Base-by-base conservation (phyloP, 2,113 vertebrate genomes). In the Gorilla gorilla region DNA sequence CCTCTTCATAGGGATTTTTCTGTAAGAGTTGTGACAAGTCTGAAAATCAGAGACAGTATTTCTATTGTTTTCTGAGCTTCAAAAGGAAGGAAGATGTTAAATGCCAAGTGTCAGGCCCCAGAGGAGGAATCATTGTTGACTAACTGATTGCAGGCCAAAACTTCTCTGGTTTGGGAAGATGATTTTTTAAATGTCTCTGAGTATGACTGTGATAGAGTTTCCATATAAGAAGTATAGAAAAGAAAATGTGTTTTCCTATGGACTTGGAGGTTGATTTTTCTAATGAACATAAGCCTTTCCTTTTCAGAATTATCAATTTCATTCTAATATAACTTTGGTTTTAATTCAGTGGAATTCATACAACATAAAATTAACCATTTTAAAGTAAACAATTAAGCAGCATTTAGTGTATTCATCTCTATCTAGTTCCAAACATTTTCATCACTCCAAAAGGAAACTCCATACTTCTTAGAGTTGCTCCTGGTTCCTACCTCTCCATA, bases 11-110 rank as follows among this genome's bases (percentile, higher is more conserved):
- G 48, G 13, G 9, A 32, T 64, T 6, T 90, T 83, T 89, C 79
- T 95, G 27, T 89, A 68, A 85, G 96, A 68, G 82, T 90, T 90
- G 73, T 94, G 86, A 93, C 89, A 97, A 86, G 86, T 92, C 78
- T 96, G 50, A 59, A 96, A 93, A 57, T 40, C 38, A 68, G 89
- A 96, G 70, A 98, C 94, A 97, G 59, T 95, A n/a, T 93, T 95
- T 91, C 89, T 82, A 95, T 95, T 98, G 96, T 97, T 95, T 94
- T 50, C 48, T 79, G 48, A 85, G 82, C 93, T 96, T 96, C 93
- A 81, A 92, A 97, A 96, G 93, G 48, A 90, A 95, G 84, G 80
- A 83, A 93, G 55, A 82, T 30, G 40, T 85, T 91, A 95, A 96
- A 83, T 92, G 55, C 92, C 90, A 97, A 76, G 22, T 81, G 78